A percentile compares a stretch with the other conserved stretches of the same genome.
These are phyloP conservation scores for Ochotona curzoniae DNA, from an alignment of 2,113 vertebrate species.

Conservation along the genomic window DNA sequence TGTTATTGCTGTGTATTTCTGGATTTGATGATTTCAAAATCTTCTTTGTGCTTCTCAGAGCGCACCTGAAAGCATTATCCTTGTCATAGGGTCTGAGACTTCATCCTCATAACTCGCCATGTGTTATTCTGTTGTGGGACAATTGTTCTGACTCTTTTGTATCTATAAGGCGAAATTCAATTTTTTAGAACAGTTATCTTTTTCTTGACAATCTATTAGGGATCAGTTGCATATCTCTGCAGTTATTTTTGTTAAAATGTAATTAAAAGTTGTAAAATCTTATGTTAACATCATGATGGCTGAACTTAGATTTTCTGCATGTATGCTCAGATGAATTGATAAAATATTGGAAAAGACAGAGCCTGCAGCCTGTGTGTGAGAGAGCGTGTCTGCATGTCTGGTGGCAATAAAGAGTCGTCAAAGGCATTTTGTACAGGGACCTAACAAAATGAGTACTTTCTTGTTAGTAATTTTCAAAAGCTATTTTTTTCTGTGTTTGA, in stretches of 20 bases:
- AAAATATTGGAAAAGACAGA: neutral
- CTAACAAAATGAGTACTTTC: constrained; percentile 58
- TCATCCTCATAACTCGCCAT: neutral
- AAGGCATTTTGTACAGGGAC: constrained; percentile 23
- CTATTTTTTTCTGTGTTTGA: constrained; percentile 20
- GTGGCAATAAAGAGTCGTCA: neutral
- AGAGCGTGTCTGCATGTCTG: neutral
- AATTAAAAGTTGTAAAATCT: neutral
- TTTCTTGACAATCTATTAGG: neutral
- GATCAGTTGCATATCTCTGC: neutral
- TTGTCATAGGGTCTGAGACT: neutral
- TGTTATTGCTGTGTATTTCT: neutral
- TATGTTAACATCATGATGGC: neutral
- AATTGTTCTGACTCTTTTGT: neutral
- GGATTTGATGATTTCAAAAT: neutral
- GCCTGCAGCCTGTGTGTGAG: neutral
- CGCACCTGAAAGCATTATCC: neutral
- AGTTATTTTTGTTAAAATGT: constrained; percentile 20
- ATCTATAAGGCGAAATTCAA: neutral
- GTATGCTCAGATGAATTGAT: neutral
- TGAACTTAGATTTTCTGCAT: neutral
- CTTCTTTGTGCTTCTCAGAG: neutral
- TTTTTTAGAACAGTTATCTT: neutral
- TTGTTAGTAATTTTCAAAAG: constrained; percentile 58
- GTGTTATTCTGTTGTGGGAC: neutral